phyloP scores from a whole-genome alignment of 2,888 invertebrate species.

The Mesoligia furuncula region DNA sequence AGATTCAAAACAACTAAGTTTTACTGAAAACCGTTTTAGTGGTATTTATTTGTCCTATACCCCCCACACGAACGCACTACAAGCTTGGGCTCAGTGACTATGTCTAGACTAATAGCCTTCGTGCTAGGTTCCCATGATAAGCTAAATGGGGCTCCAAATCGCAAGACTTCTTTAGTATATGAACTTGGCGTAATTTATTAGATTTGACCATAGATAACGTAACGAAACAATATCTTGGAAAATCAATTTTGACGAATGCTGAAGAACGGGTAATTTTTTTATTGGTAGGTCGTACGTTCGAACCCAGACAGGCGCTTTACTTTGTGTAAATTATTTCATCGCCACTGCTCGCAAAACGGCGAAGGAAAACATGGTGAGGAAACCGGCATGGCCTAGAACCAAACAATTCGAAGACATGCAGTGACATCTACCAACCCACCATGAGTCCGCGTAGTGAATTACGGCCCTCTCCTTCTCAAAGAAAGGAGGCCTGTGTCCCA shows the following conservation, averaged over 20 bases:
- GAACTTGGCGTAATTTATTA: slow-evolving; percentile 18
- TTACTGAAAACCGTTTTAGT: background rate
- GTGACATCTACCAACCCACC: too few species aligned
- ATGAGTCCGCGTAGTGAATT: too few species aligned
- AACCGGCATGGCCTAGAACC: too few species aligned
- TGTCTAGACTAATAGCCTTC: slow-evolving; percentile 64
- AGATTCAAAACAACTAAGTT: background rate
- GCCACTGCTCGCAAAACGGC: too few species aligned
- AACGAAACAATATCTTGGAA: background rate
- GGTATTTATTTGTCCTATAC: background rate
- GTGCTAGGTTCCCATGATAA: slow-evolving; percentile 66
- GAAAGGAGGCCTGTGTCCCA: too few species aligned
- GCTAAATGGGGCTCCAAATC: slow-evolving; percentile 20
- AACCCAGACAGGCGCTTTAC: too few species aligned
- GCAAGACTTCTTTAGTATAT: background rate
- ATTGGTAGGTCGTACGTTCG: too few species aligned
- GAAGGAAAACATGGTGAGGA: too few species aligned
- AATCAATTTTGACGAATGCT: background rate
- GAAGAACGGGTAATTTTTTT: background rate
- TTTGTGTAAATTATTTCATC: too few species aligned
- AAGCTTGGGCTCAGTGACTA: slow-evolving; percentile 27
- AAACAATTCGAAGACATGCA: too few species aligned
- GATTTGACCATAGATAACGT: slow-evolving; percentile 12
- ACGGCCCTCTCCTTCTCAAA: too few species aligned
- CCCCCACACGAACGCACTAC: background rate